These are phyloP conservation scores for Kryptolebias marmoratus DNA, from an alignment of 2,113 vertebrate genomes.

Conservation along the genomic window DNA sequence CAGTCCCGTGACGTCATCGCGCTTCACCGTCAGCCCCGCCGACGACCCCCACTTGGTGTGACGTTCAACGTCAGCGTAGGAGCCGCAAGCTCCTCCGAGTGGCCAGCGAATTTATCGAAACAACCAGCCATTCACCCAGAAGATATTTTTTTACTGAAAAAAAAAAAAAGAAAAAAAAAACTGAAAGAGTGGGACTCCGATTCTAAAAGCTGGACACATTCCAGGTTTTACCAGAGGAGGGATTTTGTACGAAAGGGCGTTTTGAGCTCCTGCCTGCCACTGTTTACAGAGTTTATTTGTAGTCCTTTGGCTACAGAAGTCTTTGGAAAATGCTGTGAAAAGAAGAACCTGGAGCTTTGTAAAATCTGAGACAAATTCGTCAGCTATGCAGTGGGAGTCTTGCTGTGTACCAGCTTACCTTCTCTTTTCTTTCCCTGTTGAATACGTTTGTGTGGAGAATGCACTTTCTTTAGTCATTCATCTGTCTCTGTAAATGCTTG, in stretches of 20 bases:
- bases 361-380: slow-evolving; percentile 78
- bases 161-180: slow-evolving; percentile 58
- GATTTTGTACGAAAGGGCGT: slow-evolving; percentile 73
- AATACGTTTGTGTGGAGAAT: slow-evolving; percentile 46
- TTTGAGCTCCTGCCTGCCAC: slow-evolving; percentile 67
- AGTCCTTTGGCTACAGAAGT: slow-evolving; percentile 56
- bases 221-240: slow-evolving; percentile 78
- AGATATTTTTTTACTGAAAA: slow-evolving; percentile 82
- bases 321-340: slow-evolving; percentile 63
- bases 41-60: slow-evolving; percentile 85
- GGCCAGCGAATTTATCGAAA: slow-evolving; percentile 58
- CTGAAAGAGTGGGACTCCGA: slow-evolving; percentile 75
- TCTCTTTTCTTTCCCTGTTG: slow-evolving; percentile 78
- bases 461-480: slow-evolving; percentile 74
- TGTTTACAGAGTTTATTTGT: slow-evolving; percentile 72
- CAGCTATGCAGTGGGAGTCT: slow-evolving; percentile 84
- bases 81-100: slow-evolving; percentile 59
- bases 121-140: slow-evolving; percentile 75
- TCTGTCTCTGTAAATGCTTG: slow-evolving; percentile 68
- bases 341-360: slow-evolving; percentile 74
- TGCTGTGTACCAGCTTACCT: slow-evolving; percentile 81
- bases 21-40: slow-evolving; percentile 91
- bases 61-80: slow-evolving; percentile 40
- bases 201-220: slow-evolving; percentile 76
- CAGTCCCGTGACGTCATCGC: slow-evolving; percentile 83